These are phyloP conservation scores for Diplodus puntazzo DNA, from an alignment of 2,797 vertebrate species.

Conservation along the genomic window DNA sequence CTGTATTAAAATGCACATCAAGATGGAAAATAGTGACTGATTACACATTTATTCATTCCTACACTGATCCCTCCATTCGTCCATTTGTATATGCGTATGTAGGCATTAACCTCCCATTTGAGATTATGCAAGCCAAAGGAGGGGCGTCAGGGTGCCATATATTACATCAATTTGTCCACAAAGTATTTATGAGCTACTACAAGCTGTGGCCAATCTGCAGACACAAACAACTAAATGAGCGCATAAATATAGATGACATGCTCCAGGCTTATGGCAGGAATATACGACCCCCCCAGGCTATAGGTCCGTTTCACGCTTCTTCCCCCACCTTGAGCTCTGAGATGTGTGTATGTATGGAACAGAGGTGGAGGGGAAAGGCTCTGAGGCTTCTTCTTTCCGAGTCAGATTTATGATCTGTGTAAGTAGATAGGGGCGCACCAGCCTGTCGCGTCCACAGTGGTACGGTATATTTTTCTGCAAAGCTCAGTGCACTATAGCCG, in stretches of 20 bases:
- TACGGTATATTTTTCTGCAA: constrained; percentile 20
- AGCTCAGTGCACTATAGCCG: not conserved
- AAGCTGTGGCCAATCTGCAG: constrained; percentile 67
- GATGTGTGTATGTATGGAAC: constrained; percentile 37
- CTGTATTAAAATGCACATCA: constrained; percentile 5
- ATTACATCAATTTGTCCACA: constrained; percentile 72
- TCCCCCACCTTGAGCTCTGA: constrained; percentile 52
- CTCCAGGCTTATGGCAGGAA: constrained; percentile 72
- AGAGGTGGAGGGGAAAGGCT: constrained; percentile 19
- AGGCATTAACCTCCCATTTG: constrained; percentile 45
- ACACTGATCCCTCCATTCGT: constrained; percentile 29
- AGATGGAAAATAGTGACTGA: constrained; percentile 22
- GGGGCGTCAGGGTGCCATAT: constrained; percentile 25
- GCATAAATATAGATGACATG: constrained; percentile 81
- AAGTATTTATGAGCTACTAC: constrained; percentile 71
- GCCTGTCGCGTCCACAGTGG: constrained; percentile 39
- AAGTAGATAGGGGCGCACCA: constrained; percentile 50
- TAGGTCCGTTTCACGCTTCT: constrained; percentile 55
- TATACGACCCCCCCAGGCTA: constrained; percentile 67
- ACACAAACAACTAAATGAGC: constrained; percentile 79
- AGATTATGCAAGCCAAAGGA: constrained; percentile 49
- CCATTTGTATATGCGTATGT: constrained; percentile 13
- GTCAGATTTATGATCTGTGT: constrained; percentile 58
- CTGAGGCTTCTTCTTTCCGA: constrained; percentile 10
- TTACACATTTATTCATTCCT: constrained; percentile 30